Evolutionary conservation across 2,113 vertebrate genomes (phyloP).

Genomic region (Calyptomena viridis): DNA sequence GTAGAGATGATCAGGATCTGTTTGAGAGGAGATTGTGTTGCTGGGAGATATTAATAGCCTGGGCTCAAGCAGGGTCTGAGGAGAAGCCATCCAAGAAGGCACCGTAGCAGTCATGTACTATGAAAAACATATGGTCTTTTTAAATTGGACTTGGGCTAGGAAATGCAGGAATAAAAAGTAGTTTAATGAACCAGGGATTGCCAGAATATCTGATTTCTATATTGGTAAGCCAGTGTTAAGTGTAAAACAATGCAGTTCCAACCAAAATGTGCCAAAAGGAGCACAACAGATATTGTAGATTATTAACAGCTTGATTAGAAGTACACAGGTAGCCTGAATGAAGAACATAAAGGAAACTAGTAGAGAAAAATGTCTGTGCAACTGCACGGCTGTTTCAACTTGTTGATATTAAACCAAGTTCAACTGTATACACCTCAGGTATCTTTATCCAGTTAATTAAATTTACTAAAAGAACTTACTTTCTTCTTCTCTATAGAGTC

Average conservation of each 20-base stretch:
- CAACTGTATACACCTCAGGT: background rate
- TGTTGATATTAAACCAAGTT: background rate
- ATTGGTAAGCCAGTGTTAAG: background rate
- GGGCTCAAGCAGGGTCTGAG: too few species aligned
- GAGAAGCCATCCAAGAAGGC: too few species aligned
- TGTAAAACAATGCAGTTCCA: background rate
- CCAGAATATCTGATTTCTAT: background rate
- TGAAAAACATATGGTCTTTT: background rate
- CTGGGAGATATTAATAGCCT: constrained; percentile 2
- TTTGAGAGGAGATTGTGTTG: background rate
- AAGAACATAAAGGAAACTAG: background rate
- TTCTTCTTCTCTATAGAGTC: background rate
- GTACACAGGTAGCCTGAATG: background rate
- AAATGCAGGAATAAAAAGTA: background rate
- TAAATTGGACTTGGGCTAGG: background rate
- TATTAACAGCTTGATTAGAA: background rate
- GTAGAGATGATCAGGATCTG: background rate
- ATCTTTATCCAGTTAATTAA: background rate
- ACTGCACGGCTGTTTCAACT: background rate
- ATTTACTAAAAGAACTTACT: background rate
- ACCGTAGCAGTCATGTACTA: background rate
- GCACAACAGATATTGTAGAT: background rate
- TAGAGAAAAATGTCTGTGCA: background rate
- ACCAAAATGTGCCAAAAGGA: background rate
- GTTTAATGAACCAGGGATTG: background rate